phyloP scores from a whole-genome alignment of 2,797 vertebrate genomes.

The Mallotus villosus region DNA sequence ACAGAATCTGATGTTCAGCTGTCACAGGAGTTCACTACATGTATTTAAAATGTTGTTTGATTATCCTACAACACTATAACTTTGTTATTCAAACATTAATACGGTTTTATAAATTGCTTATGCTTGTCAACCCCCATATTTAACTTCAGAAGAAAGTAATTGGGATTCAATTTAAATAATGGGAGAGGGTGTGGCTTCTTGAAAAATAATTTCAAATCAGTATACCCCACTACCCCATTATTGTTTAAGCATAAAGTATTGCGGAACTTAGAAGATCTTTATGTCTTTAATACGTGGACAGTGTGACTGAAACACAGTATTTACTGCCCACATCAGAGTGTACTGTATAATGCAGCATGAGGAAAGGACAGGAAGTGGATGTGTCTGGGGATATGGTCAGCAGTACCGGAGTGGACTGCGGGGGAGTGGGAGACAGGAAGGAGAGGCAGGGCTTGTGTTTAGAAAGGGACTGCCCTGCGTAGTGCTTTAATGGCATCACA shows the following conservation, averaged over 20 bases:
- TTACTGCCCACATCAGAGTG: constrained; percentile 1
- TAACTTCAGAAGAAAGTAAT: background rate
- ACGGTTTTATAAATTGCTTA: background rate
- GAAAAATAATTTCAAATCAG: too few relatives aligned
- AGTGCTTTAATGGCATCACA: background rate
- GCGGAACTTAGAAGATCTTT: background rate
- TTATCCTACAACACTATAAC: background rate
- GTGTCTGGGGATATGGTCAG: background rate
- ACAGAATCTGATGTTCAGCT: constrained; percentile 35
- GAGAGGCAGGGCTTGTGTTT: background rate
- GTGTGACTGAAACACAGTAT: constrained; percentile 3
- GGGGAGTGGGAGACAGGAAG: background rate
- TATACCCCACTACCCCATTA: too few relatives aligned
- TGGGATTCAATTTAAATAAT: constrained; percentile 5
- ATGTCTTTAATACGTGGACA: background rate
- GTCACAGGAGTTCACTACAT: constrained; percentile 7
- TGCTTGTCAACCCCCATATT: background rate
- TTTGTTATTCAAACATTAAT: background rate
- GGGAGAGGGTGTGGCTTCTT: background rate
- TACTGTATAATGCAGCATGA: background rate
- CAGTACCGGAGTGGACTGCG: background rate
- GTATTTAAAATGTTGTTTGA: background rate
- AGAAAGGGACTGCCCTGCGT: background rate
- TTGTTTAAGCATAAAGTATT: too few relatives aligned
- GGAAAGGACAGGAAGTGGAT: background rate